These are phyloP conservation scores for Chiropotes sagulatus DNA, from an alignment of 2,797 vertebrate genomes.

Conservation along the genomic window DNA sequence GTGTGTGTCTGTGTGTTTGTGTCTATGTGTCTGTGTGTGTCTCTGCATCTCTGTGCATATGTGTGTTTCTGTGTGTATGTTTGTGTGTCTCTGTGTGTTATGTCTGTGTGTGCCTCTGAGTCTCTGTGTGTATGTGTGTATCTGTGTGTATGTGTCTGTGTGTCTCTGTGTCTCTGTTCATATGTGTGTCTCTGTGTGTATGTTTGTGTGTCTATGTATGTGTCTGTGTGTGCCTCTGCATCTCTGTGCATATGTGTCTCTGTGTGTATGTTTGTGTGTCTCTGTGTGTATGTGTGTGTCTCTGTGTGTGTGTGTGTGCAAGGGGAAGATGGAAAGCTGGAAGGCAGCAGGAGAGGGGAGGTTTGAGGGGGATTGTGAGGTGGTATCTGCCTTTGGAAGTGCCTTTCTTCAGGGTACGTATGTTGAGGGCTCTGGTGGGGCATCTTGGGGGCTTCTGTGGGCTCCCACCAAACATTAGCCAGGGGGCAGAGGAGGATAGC, in stretches of 20 bases:
- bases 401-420: background rate
- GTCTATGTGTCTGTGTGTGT: no score
- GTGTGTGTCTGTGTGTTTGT: background rate
- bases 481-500: rapidly evolving
- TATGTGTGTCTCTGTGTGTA: no score
- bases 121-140: no score
- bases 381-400: rapidly evolving
- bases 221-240: background rate
- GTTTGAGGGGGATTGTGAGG: rapidly evolving
- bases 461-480: no score
- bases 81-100: background rate
- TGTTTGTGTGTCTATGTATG: no score
- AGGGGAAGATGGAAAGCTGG: background rate
- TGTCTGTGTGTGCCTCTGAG: no score
- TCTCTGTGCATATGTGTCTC: background rate
- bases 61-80: background rate
- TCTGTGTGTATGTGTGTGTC: background rate
- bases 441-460: background rate
- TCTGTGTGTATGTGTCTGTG: background rate
- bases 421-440: background rate
- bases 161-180: no score
- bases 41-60: background rate
- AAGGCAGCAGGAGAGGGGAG: background rate
- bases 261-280: no score
- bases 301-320: background rate